These are phyloP conservation scores for Diachasma alloeum DNA, from an alignment of 1,140 invertebrate species.

Conservation along the genomic window DNA sequence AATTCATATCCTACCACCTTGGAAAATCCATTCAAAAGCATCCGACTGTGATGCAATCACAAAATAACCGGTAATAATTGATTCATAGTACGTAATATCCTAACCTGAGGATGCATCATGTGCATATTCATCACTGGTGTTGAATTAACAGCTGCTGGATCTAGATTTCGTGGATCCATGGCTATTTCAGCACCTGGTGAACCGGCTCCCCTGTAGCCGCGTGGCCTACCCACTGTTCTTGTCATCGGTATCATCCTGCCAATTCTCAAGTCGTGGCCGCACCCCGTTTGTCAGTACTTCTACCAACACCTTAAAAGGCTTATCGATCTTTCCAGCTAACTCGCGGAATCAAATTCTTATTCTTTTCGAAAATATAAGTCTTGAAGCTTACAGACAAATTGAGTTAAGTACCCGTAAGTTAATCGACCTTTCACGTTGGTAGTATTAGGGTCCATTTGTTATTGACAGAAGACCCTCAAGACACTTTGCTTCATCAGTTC, in stretches of 20 bases:
- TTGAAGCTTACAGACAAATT: too few species aligned
- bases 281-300: conserved; percentile 33
- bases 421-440: too few species aligned
- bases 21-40: background rate
- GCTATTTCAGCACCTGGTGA: conserved; percentile 51
- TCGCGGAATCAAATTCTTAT: background rate
- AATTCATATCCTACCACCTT: background rate
- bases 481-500: too few species aligned
- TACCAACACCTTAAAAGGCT: conserved; percentile 14
- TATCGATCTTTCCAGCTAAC: conserved; percentile 14
- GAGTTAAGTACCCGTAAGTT: too few species aligned
- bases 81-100: background rate
- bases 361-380: background rate
- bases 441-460: too few species aligned
- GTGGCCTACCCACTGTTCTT: conserved; percentile 34
- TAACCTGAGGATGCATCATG: conserved; percentile 31
- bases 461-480: too few species aligned
- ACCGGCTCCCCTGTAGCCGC: conserved; percentile 19
- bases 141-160: conserved; percentile 24
- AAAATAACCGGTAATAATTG: background rate
- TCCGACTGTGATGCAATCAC: too few species aligned
- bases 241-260: conserved; percentile 50
- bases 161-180: conserved; percentile 55
- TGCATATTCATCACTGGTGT: background rate
- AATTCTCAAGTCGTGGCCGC: conserved; percentile 46